phyloP scores from a whole-genome alignment of 1,140 invertebrate genomes.

The Monomorium pharaonis region DNA sequence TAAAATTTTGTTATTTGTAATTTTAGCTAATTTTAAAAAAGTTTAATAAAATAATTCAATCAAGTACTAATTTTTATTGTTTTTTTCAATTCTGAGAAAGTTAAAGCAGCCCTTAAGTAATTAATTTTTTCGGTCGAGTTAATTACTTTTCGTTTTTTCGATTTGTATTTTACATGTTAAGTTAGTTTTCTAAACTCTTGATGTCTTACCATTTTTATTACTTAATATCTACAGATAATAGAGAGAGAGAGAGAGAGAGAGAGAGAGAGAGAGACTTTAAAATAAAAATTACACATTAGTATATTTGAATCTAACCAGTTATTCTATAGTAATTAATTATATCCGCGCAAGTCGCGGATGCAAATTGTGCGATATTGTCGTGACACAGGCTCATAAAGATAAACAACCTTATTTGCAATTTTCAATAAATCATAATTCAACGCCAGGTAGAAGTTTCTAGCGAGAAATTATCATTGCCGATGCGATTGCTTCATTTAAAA shows the following conservation, averaged over 20 bases:
- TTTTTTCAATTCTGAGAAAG: neutral
- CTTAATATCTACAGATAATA: neutral
- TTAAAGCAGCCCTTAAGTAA: neutral
- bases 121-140: neutral
- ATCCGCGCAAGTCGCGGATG: neutral
- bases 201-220: neutral
- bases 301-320: constrained; percentile 30
- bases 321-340: constrained; percentile 30
- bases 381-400: neutral
- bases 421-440: constrained; percentile 1
- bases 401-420: constrained; percentile 18
- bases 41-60: neutral
- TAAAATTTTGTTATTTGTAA: neutral
- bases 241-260: neutral
- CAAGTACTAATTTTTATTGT: neutral
- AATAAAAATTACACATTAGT: constrained; percentile 23
- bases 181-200: neutral
- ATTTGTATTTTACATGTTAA: neutral
- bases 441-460: neutral
- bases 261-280: neutral
- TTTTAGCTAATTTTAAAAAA: neutral
- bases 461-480: neutral
- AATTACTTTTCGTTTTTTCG: neutral
- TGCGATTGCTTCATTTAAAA: neutral
- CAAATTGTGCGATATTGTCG: constrained; percentile 8